Evolutionary conservation across 2,888 invertebrate genomes (phyloP).

Genomic region (Prenolepis imparis): DNA sequence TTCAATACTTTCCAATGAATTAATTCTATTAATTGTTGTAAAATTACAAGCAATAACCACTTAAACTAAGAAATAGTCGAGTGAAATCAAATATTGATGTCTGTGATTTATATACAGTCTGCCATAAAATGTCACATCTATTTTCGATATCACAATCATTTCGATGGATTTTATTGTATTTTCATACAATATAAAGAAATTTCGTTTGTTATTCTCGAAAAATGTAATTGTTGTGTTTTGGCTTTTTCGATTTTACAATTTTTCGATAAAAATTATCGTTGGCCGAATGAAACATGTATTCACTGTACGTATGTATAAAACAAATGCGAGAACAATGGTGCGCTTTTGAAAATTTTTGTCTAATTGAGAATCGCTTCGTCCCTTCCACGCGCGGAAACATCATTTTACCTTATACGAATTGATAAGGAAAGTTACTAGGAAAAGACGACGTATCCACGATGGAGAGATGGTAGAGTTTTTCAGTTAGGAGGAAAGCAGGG

Average conservation of each 20-base stretch:
- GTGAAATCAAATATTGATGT: background rate
- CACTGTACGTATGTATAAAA: background rate
- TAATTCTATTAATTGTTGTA: background rate
- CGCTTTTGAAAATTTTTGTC: conserved; percentile 52
- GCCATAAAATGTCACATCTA: background rate
- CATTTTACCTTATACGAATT: conserved; percentile 31
- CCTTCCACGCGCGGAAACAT: conserved; percentile 6
- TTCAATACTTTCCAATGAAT: background rate
- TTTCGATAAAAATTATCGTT: background rate
- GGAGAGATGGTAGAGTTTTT: conserved; percentile 64
- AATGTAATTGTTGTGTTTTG: background rate
- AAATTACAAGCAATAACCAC: background rate
- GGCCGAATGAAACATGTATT: background rate
- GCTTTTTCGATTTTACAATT: background rate
- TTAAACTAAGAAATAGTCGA: background rate
- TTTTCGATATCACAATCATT: background rate
- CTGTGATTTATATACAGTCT: background rate
- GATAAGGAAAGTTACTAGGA: conserved; percentile 27
- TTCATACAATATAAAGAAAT: background rate
- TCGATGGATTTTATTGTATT: background rate
- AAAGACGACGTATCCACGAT: conserved; percentile 16
- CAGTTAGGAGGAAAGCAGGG: conserved; percentile 61
- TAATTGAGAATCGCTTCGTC: conserved; percentile 58
- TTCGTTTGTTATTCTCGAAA: background rate
- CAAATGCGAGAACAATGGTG: background rate